Conservation (phyloP, 2,797 vertebrate species). For the Ctenopoma multispine region DNA sequence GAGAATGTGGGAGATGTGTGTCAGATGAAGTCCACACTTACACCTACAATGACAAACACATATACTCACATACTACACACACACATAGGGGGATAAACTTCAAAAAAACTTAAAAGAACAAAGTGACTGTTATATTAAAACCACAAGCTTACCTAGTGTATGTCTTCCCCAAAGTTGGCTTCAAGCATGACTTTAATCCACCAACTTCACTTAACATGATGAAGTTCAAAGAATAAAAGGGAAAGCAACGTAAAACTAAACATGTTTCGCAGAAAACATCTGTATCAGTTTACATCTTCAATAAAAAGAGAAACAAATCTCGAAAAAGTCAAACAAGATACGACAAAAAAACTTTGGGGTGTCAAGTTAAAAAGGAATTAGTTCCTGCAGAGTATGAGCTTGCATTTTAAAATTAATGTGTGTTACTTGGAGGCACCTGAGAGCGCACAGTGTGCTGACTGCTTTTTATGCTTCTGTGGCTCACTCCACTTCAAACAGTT, state of each 20-base stretch:
- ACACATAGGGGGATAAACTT: constrained; percentile 53
- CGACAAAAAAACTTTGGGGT: constrained; percentile 38
- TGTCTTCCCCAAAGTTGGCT: constrained; percentile 46
- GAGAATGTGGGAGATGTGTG: constrained; percentile 69
- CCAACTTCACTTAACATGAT: constrained; percentile 56
- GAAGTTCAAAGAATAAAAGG: constrained; percentile 50
- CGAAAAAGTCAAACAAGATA: constrained; percentile 20
- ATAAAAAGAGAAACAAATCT: constrained; percentile 32
- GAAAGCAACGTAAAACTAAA: constrained; percentile 41
- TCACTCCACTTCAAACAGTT: constrained; percentile 77
- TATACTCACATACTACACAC: constrained; percentile 2
- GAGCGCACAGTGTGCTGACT: constrained; percentile 54
- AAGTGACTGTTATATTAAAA: constrained; percentile 37
- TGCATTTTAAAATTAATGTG: constrained; percentile 53
- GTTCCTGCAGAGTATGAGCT: constrained; percentile 25
- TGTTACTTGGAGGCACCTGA: constrained; percentile 47
- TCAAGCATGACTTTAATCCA: constrained; percentile 69
- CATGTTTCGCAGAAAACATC: constrained; percentile 27
- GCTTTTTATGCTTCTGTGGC: constrained; percentile 69
- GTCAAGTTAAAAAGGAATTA: constrained; percentile 44
- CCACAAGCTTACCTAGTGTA: constrained; percentile 37
- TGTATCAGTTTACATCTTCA: constrained; percentile 33
- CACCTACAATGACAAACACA: constrained; percentile 50
- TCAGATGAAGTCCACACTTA: constrained; percentile 57
- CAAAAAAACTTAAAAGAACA: constrained; percentile 50